Base-by-base conservation (phyloP, 2,113 vertebrate genomes). In the Furnarius figulus region DNA sequence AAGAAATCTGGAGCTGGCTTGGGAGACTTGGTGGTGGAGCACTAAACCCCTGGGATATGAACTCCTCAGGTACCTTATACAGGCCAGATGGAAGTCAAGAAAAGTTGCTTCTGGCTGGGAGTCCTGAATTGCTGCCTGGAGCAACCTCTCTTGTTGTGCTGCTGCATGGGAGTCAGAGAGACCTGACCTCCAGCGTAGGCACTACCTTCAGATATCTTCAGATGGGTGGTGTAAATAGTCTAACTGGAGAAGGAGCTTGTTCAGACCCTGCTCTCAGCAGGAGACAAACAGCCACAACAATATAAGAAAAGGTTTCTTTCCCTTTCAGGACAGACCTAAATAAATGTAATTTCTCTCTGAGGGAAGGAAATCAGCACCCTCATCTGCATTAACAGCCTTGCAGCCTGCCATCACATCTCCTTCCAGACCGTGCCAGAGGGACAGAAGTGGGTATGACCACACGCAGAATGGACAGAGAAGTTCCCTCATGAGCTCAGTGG, bases 391-490 rank as follows among this genome's bases (percentile, higher is more conserved):
- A 42, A 42, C 7, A 75, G 24, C 11, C 14, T 14, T 22, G 11
- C 33, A 73, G 20, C 19, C 33, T 89, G 66, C 16, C 33, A 30
- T 56, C 0, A 0, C 20, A 25, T 77, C 79, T 56, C 33, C 4
- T 1, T 10, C 52, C 15, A 78, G 61, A 27, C 11, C 0, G 0
- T 24, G 15, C 8, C 9, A 25, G 71, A 62, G 35, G 18, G 21
- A 8, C 42, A 55, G 65, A 62, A 18, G 23, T 30, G 44, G 10
- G 11, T 8, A 49, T 61, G 47, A n/a, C 27, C 33, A 24, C 1
- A 0, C 21, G 17, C 47, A 56, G 44, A 85, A 14, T 1, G 2
- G 47, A 42, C 30, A 16, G 35, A 87, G 56, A 42, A 10, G 14
- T 46, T 76, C 35, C 39, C 12, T 79, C 40, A 35, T 0, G 2